Conservation (phyloP, 2,797 vertebrate genomes). For the Caiman crocodilus region DNA sequence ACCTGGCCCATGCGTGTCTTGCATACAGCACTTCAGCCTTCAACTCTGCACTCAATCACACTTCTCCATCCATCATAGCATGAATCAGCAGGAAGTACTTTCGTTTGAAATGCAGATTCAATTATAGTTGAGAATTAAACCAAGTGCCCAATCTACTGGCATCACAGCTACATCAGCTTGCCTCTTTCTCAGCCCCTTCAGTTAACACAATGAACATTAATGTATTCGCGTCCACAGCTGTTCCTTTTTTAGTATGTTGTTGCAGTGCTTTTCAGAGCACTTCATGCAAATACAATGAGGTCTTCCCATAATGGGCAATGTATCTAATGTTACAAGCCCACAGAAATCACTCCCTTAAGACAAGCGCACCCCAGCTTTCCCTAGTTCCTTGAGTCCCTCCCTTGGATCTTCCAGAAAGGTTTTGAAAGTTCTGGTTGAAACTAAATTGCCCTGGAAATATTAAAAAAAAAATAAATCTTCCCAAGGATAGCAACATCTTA, state of each 20-base stretch:
- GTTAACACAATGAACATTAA: slow-evolving; percentile 6
- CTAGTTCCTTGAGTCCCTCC: not conserved
- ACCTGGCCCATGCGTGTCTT: not conserved
- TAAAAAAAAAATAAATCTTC: not conserved
- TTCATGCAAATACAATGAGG: not conserved
- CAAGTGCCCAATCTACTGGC: slow-evolving; percentile 65
- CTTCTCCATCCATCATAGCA: not conserved
- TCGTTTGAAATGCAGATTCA: slow-evolving; percentile 68
- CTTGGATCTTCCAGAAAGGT: not conserved
- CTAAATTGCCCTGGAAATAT: not conserved
- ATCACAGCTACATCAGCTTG: slow-evolving; percentile 66
- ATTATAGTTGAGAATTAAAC: slow-evolving; percentile 59
- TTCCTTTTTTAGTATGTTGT: not conserved
- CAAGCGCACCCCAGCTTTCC: not conserved
- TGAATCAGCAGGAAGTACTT: slow-evolving; percentile 63
- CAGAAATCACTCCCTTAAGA: not conserved
- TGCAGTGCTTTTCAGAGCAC: not conserved
- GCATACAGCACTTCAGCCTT: not conserved
- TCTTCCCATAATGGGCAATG: not conserved
- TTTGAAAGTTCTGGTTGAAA: not conserved
- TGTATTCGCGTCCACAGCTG: slow-evolving; percentile 20
- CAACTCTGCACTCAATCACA: slow-evolving; percentile 22
- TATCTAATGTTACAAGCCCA: not conserved
- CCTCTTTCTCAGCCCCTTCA: not conserved
- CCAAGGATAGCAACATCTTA: not conserved